Evolutionary conservation across 1,140 invertebrate genomes (phyloP).

Genomic region (Zaprionus gabonicus): DNA sequence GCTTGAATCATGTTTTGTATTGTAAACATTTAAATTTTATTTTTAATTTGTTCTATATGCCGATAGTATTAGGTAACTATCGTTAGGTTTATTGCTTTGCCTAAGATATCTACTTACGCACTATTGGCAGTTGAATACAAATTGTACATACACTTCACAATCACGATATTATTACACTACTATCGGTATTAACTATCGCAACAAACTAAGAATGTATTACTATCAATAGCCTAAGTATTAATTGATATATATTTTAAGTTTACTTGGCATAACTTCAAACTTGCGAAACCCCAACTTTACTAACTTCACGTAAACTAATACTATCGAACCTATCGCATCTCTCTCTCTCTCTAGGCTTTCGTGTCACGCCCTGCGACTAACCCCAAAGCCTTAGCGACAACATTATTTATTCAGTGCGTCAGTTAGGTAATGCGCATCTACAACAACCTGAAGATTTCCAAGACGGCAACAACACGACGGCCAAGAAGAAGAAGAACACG

Average conservation of each 20-base stretch:
- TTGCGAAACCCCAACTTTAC: neutral
- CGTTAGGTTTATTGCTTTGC: no score
- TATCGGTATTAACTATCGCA: neutral
- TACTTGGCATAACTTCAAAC: neutral
- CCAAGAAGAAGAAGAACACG: neutral
- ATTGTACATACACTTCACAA: neutral
- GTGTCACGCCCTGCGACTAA: constrained; percentile 17
- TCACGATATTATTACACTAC: neutral
- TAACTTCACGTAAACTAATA: neutral
- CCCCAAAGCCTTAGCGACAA: neutral
- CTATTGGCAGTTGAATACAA: no score
- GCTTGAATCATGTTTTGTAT: no score
- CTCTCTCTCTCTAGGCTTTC: neutral
- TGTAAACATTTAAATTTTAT: no score
- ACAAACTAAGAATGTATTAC: no score
- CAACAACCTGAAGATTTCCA: constrained; percentile 43
- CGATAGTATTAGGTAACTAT: no score
- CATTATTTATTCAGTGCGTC: constrained; percentile 48
- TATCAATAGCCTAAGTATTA: no score
- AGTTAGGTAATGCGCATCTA: constrained; percentile 49
- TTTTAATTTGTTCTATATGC: no score
- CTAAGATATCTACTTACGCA: no score
- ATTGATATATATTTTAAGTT: neutral
- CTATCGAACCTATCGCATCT: neutral
- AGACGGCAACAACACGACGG: constrained; percentile 16